Evolutionary conservation across 2,113 vertebrate species (phyloP).

Genomic region (Silurus glanis): DNA sequence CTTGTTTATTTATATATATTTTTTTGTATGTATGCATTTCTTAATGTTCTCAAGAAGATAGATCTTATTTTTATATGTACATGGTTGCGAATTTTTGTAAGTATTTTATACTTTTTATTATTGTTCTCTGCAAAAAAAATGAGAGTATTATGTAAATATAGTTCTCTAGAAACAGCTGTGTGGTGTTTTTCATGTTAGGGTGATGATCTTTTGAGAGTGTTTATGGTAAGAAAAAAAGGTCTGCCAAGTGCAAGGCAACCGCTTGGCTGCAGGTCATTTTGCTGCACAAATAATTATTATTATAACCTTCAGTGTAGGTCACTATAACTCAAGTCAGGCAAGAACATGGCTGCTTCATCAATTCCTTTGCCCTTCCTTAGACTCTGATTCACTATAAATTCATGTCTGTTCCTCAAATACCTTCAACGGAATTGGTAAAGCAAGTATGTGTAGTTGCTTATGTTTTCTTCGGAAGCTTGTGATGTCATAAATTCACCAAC

Average conservation of each 20-base stretch:
- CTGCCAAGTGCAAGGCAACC: not conserved
- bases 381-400: not conserved
- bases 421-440: not conserved
- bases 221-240: not conserved
- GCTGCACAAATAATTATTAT: not conserved
- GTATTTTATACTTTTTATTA: conserved; percentile 82
- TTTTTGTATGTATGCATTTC: conserved; percentile 75
- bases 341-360: not conserved
- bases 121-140: conserved; percentile 73
- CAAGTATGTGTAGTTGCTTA: not conserved
- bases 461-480: not conserved
- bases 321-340: not conserved
- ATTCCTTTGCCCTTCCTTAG: not conserved
- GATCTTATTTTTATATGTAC: conserved; percentile 81
- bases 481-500: not conserved
- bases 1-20: conserved; percentile 68
- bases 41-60: conserved; percentile 71
- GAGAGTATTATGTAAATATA: conserved; percentile 82
- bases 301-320: not conserved
- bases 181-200: not conserved
- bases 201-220: not conserved
- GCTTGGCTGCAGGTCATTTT: not conserved
- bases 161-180: conserved; percentile 70
- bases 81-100: conserved; percentile 76
- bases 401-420: not conserved